These are phyloP conservation scores for Leucophora obtusa DNA, from an alignment of 2,888 invertebrate genomes.

Conservation along the genomic window DNA sequence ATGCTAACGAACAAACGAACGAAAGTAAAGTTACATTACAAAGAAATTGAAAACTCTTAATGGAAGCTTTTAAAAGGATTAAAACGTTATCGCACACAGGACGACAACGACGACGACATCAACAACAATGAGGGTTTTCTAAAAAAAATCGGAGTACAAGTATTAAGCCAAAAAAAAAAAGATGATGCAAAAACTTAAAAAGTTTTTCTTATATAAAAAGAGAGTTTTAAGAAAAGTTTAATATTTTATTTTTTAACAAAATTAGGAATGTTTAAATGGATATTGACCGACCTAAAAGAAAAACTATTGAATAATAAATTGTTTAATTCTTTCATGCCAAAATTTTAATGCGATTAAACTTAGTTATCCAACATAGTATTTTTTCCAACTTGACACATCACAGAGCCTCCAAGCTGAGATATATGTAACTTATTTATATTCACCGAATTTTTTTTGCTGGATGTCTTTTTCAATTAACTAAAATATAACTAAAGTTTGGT, in stretches of 20 bases:
- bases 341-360: too few relatives aligned
- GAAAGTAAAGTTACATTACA: conserved; percentile 16
- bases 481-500: too few relatives aligned
- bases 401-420: too few relatives aligned
- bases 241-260: conserved; percentile 2
- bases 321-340: too few relatives aligned
- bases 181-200: conserved; percentile 23
- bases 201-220: background rate
- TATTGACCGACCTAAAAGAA: background rate
- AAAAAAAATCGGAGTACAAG: conserved; percentile 3
- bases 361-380: too few relatives aligned
- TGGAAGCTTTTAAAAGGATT: conserved; percentile 65
- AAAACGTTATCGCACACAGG: conserved; percentile 61
- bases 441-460: too few relatives aligned
- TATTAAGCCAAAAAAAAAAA: conserved; percentile 8
- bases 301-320: background rate
- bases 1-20: conserved; percentile 33
- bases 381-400: too few relatives aligned
- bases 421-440: too few relatives aligned
- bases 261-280: background rate
- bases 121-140: conserved; percentile 42
- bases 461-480: too few relatives aligned
- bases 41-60: conserved; percentile 56
- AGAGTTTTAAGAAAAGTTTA: conserved; percentile 24
- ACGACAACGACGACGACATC: conserved; percentile 54